phyloP scores from a whole-genome alignment of 1,140 invertebrate species.

The Caenorhabditis latens region DNA sequence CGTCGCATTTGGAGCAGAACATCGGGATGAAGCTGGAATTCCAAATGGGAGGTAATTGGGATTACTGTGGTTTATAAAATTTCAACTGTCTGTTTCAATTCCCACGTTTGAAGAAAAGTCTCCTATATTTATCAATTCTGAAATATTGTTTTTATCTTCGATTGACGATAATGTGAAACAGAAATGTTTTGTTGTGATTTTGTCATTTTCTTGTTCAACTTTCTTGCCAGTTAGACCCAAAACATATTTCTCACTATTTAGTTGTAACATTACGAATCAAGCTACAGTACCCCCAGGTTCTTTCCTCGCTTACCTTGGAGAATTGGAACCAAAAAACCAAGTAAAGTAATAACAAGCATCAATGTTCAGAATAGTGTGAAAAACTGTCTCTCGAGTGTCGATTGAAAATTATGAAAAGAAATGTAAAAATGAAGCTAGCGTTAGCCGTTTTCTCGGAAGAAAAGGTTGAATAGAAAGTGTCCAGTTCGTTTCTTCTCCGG shows the following conservation, averaged over 20 bases:
- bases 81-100: too few species aligned
- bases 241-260: too few species aligned
- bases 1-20: constrained; percentile 56
- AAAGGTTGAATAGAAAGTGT: constrained; percentile 47
- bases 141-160: too few species aligned
- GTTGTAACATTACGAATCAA: too few species aligned
- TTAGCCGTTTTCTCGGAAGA: constrained; percentile 13
- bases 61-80: background rate
- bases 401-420: background rate
- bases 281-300: too few species aligned
- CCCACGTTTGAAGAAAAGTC: too few species aligned
- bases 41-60: background rate
- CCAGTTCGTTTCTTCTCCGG: constrained; percentile 25
- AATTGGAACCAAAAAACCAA: constrained; percentile 38
- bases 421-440: constrained; percentile 1
- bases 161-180: too few species aligned
- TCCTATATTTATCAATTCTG: too few species aligned
- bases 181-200: too few species aligned
- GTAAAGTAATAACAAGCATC: constrained; percentile 45
- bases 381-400: background rate
- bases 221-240: too few species aligned
- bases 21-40: constrained; percentile 27
- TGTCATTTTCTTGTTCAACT: too few species aligned
- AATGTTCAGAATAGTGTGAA: background rate
- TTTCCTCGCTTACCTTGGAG: background rate